Percentiles rank a stretch among this genome's conserved stretches.
Evolutionary conservation across 2,888 invertebrate species (phyloP).

Genomic region (Heliconius ethilla): DNA sequence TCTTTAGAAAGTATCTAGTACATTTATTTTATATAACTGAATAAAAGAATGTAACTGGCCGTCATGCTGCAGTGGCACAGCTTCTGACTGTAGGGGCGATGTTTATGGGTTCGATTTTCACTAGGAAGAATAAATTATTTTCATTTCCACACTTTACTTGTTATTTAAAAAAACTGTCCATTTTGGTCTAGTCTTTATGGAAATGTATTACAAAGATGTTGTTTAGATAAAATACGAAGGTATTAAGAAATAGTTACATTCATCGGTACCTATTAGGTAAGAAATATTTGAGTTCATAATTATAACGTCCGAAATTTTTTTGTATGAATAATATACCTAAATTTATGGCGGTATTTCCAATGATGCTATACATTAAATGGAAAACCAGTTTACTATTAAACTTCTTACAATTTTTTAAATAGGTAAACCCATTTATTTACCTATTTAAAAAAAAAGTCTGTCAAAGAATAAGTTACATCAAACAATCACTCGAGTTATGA

Average conservation of each 20-base stretch:
- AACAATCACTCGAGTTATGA: not conserved
- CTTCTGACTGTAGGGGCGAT: not conserved
- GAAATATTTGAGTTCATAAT: not conserved
- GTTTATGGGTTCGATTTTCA: not conserved
- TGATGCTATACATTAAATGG: too few relatives aligned
- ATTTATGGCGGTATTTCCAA: too few relatives aligned
- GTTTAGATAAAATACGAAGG: not conserved
- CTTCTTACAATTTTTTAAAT: too few relatives aligned
- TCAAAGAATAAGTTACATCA: not conserved
- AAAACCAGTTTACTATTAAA: too few relatives aligned
- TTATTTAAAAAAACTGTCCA: not conserved
- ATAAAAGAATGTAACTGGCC: not conserved
- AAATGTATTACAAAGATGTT: not conserved
- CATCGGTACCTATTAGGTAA: too few relatives aligned
- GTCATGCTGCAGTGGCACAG: not conserved
- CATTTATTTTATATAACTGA: constrained; percentile 17
- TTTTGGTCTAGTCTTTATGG: not conserved
- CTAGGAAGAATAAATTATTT: not conserved
- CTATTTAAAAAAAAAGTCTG: not conserved
- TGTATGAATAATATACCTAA: too few relatives aligned
- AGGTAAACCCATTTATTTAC: not conserved
- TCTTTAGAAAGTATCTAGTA: constrained; percentile 23
- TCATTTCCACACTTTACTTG: not conserved
- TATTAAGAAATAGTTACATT: too few relatives aligned
- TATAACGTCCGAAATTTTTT: not conserved